A percentile compares a stretch with the other conserved stretches of the same genome.
phyloP scores from a whole-genome alignment of 2,113 vertebrate species.

The Epinephelus cyanopodus region DNA sequence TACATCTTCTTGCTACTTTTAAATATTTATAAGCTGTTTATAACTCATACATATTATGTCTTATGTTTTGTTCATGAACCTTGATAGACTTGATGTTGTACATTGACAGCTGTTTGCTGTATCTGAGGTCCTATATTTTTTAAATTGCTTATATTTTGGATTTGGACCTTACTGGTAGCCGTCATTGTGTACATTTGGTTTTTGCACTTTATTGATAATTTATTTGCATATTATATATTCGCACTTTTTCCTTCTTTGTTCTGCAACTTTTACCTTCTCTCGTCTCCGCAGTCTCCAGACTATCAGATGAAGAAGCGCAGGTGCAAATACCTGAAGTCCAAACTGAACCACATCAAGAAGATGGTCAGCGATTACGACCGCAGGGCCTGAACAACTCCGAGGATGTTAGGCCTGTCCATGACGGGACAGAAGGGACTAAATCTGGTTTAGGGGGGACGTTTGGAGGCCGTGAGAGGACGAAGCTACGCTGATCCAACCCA shows the following conservation, averaged over 20 bases:
- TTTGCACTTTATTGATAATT: too few species aligned
- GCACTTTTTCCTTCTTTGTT: too few species aligned
- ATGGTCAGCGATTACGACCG: slow-evolving; percentile 90
- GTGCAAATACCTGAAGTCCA: slow-evolving; percentile 90
- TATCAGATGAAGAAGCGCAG: slow-evolving; percentile 88
- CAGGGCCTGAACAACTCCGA: slow-evolving; percentile 54
- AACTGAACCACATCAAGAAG: slow-evolving; percentile 91
- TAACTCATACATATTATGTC: neutral
- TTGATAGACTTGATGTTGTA: too few species aligned
- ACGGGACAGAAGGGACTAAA: neutral
- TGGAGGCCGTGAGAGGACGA: neutral
- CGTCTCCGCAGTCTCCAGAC: slow-evolving; percentile 82
- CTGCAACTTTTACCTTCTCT: too few species aligned
- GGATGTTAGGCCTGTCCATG: neutral
- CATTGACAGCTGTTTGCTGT: too few species aligned
- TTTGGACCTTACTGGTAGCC: too few species aligned
- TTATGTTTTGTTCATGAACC: too few species aligned
- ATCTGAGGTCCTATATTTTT: too few species aligned
- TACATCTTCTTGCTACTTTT: neutral
- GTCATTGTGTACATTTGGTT: too few species aligned
- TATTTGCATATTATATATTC: neutral
- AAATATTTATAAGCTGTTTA: too few species aligned
- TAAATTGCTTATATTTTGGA: too few species aligned
- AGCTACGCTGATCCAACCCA: neutral
- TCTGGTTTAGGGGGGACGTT: too few species aligned